Conservation (phyloP, 92 coral and sea anemone genomes). For the Phenganax marumi region DNA sequence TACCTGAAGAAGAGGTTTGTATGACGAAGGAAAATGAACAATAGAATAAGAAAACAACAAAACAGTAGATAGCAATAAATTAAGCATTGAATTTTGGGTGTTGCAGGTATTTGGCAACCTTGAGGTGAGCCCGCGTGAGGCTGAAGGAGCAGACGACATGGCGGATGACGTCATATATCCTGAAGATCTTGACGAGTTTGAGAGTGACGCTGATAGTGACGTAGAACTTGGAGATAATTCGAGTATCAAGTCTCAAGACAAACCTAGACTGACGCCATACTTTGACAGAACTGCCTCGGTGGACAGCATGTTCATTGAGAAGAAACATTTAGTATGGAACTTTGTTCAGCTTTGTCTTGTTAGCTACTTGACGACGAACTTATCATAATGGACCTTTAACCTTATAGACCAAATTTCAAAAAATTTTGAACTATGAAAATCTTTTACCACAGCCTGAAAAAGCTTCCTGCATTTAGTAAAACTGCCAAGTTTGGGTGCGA, state of each 20-base stretch:
- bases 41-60: slow-evolving; percentile 32
- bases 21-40: not conserved
- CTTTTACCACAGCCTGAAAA: no score
- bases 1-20: slow-evolving; percentile 79
- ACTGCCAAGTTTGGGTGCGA: no score
- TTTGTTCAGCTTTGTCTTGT: not conserved
- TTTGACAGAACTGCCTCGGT: slow-evolving; percentile 71
- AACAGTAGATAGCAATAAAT: slow-evolving; percentile 35
- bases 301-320: slow-evolving; percentile 39
- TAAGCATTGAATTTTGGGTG: slow-evolving; percentile 4
- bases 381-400: no score
- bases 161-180: slow-evolving; percentile 80
- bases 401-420: no score
- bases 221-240: slow-evolving; percentile 76
- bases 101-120: slow-evolving; percentile 69
- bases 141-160: slow-evolving; percentile 60
- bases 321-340: slow-evolving; percentile 10
- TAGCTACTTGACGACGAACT: not conserved
- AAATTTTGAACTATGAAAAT: no score
- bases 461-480: no score
- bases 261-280: slow-evolving; percentile 91
- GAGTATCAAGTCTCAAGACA: slow-evolving; percentile 89
- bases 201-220: slow-evolving; percentile 80
- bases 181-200: slow-evolving; percentile 78
- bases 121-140: slow-evolving; percentile 91